Evolutionary conservation across 2,888 invertebrate species (phyloP).

Genomic region (Hydraecia micacea): DNA sequence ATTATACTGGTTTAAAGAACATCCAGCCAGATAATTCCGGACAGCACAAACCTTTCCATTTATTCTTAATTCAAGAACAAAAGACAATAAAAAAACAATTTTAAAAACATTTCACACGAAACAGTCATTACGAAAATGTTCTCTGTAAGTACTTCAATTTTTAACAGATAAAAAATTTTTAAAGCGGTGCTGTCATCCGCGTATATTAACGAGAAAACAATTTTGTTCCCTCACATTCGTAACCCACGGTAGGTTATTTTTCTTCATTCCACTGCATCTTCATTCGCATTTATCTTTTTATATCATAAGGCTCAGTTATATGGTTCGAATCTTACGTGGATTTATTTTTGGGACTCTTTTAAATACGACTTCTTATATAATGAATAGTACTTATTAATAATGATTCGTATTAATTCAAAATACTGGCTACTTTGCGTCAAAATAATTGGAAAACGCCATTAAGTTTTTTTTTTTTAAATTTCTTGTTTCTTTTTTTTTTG

Average conservation of each 20-base stretch:
- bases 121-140: slow-evolving; percentile 34
- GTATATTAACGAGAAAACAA: slow-evolving; percentile 72
- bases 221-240: slow-evolving; percentile 67
- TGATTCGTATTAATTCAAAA: neutral
- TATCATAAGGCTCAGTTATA: slow-evolving; percentile 46
- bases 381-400: too few species aligned
- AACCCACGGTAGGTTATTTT: slow-evolving; percentile 72
- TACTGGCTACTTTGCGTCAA: neutral
- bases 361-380: too few species aligned
- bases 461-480: neutral
- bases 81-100: slow-evolving; percentile 9
- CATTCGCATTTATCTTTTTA: slow-evolving; percentile 73
- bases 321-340: slow-evolving; percentile 10
- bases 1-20: neutral
- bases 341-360: slow-evolving; percentile 1
- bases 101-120: slow-evolving; percentile 19
- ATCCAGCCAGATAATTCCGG: neutral
- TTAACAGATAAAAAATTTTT: slow-evolving; percentile 28
- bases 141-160: slow-evolving; percentile 31
- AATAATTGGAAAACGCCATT: slow-evolving; percentile 18
- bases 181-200: slow-evolving; percentile 28
- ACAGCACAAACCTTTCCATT: neutral
- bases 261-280: slow-evolving; percentile 77
- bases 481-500: neutral
- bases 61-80: slow-evolving; percentile 9